Evolutionary conservation across 2,113 vertebrate species (phyloP).

Genomic region (Scartelaos histophorus): DNA sequence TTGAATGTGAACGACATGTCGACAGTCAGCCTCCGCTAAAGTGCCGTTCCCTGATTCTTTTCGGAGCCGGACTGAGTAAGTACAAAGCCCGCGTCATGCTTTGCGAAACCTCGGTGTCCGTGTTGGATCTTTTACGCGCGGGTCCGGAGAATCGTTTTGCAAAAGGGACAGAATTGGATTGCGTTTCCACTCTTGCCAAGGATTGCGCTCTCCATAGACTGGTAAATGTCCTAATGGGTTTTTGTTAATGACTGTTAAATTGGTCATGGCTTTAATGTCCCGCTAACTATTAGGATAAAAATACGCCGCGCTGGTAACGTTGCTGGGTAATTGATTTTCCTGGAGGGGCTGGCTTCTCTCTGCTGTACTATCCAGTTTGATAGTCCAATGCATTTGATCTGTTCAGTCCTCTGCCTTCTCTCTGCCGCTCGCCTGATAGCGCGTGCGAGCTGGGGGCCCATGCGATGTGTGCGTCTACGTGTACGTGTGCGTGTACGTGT

Average conservation of each 20-base stretch:
- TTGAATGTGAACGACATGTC: constrained; percentile 77
- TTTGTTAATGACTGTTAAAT: constrained; percentile 63
- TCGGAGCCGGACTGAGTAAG: constrained; percentile 76
- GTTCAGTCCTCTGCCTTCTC: constrained; percentile 23
- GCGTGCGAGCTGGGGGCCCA: constrained; percentile 33
- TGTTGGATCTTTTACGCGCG: constrained; percentile 48
- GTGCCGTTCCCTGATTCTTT: constrained; percentile 67
- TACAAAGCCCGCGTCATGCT: constrained; percentile 68
- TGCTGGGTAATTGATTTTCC: constrained; percentile 63
- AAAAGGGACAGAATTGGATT: constrained; percentile 71
- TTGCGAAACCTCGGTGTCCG: constrained; percentile 53
- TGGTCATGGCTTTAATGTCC: constrained; percentile 53
- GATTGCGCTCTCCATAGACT: constrained; percentile 60
- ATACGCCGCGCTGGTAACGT: constrained; percentile 13
- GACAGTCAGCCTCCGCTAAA: constrained; percentile 77
- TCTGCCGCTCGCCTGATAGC: constrained; percentile 67
- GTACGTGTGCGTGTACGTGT: constrained; percentile 7
- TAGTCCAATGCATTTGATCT: constrained; percentile 45
- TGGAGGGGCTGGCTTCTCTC: constrained; percentile 26
- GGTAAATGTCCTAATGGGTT: constrained; percentile 66
- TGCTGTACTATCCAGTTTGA: constrained; percentile 48
- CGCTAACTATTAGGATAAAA: neutral
- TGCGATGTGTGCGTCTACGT: neutral
- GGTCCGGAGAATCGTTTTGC: constrained; percentile 46
- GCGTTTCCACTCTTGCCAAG: constrained; percentile 65